Conservation (phyloP, 2,888 invertebrate genomes). For the Troides helena region DNA sequence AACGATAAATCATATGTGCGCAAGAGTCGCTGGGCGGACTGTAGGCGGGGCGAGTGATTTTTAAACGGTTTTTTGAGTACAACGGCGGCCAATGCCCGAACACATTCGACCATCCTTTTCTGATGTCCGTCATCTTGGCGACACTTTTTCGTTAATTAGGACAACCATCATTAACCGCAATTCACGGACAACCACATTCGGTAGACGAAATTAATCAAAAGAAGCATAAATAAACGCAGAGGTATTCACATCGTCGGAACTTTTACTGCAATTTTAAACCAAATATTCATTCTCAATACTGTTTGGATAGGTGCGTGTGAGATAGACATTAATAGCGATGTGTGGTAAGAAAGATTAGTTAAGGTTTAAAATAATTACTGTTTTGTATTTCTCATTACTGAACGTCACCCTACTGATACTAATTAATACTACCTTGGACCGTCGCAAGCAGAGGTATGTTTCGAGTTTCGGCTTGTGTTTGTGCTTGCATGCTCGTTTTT, state of each 20-base stretch:
- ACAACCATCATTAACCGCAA: slow-evolving; percentile 68
- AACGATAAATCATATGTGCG: slow-evolving; percentile 78
- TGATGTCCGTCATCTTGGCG: slow-evolving; percentile 63
- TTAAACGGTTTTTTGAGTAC: slow-evolving; percentile 79
- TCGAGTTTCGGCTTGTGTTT: slow-evolving; percentile 52
- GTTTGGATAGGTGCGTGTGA: neutral
- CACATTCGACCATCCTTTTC: slow-evolving; percentile 71
- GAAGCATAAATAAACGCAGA: slow-evolving; percentile 27
- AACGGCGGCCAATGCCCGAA: slow-evolving; percentile 70
- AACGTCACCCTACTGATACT: slow-evolving; percentile 71
- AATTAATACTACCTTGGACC: slow-evolving; percentile 65
- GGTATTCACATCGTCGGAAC: slow-evolving; percentile 11
- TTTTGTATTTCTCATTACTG: slow-evolving; percentile 16
- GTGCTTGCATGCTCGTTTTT: slow-evolving; percentile 67
- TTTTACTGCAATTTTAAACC: slow-evolving; percentile 18
- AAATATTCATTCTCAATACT: slow-evolving; percentile 19
- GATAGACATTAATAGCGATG: slow-evolving; percentile 12
- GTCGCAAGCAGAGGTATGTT: slow-evolving; percentile 52
- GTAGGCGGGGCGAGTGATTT: slow-evolving; percentile 77
- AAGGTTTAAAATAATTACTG: slow-evolving; percentile 17
- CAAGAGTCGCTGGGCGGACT: slow-evolving; percentile 70
- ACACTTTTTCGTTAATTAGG: slow-evolving; percentile 78
- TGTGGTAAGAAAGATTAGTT: slow-evolving; percentile 1
- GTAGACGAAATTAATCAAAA: slow-evolving; percentile 26
- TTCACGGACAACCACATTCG: slow-evolving; percentile 56